Conservation (phyloP, 37 sponge, comb jelly and placozoan genomes). For the Hexactinellida sp. region DNA sequence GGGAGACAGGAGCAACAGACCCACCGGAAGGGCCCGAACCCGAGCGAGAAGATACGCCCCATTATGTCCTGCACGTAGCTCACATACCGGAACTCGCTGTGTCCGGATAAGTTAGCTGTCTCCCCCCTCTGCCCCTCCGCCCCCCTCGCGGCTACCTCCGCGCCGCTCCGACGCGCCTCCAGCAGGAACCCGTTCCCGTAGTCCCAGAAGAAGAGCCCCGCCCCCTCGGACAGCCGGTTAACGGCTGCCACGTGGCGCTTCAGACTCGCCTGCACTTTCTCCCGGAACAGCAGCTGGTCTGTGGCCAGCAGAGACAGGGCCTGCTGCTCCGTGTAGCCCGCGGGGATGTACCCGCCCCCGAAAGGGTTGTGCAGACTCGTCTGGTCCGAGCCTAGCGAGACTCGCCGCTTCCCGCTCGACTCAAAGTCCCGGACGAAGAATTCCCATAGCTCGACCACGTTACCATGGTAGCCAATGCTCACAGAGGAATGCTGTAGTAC, state of each 20-base stretch:
- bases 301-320: slow-evolving; percentile 39
- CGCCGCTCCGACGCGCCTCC: slow-evolving; percentile 73
- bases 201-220: slow-evolving; percentile 94
- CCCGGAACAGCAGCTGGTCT: slow-evolving; percentile 56
- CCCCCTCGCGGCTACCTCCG: neutral
- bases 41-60: slow-evolving; percentile 91
- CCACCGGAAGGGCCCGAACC: slow-evolving; percentile 98
- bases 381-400: slow-evolving; percentile 90
- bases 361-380: slow-evolving; percentile 96
- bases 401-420: slow-evolving; percentile 70
- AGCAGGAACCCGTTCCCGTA: slow-evolving; percentile 97
- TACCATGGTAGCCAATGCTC: slow-evolving; percentile 87
- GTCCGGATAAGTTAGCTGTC: neutral
- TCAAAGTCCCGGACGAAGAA: slow-evolving; percentile 61
- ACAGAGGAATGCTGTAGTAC: slow-evolving; percentile 26
- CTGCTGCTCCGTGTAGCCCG: slow-evolving; percentile 55
- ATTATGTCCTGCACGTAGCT: slow-evolving; percentile 92
- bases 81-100: slow-evolving; percentile 59
- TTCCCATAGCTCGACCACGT: slow-evolving; percentile 84
- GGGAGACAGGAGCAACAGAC: slow-evolving; percentile 73
- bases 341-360: slow-evolving; percentile 94
- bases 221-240: slow-evolving; percentile 51
- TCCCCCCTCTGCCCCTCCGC: neutral
- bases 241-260: slow-evolving; percentile 76
- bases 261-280: slow-evolving; percentile 78